Evolutionary conservation across 1,140 invertebrate species (phyloP).

Genomic region (Cotesia chilonis): DNA sequence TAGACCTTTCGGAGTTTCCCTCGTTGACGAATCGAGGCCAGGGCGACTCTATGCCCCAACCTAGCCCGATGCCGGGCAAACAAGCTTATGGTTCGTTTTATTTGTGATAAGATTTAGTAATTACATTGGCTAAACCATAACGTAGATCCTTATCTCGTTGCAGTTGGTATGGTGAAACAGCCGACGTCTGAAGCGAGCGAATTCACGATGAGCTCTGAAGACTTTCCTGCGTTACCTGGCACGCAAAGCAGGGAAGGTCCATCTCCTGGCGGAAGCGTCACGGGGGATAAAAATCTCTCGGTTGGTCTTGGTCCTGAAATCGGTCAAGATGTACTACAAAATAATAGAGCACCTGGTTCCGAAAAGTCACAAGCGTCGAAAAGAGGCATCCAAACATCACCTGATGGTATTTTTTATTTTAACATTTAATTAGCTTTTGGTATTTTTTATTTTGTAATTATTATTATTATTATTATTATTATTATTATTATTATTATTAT

Average conservation of each 20-base stretch:
- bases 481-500: conserved; percentile 4
- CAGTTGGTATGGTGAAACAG: conserved; percentile 96
- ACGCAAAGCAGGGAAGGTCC: conserved; percentile 70
- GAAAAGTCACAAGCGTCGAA: conserved; percentile 69
- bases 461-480: neutral
- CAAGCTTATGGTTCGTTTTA: conserved; percentile 81
- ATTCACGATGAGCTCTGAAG: conserved; percentile 97
- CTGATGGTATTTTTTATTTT: conserved; percentile 75
- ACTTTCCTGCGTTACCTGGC: conserved; percentile 95
- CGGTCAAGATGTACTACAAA: conserved; percentile 61
- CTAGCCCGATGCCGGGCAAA: conserved; percentile 82
- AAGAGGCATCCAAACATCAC: conserved; percentile 91
- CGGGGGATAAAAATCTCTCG: conserved; percentile 68
- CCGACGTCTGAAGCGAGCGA: conserved; percentile 90
- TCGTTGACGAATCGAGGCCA: conserved; percentile 84
- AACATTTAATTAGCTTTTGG: neutral
- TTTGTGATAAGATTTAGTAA: neutral
- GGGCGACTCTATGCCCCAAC: conserved; percentile 80
- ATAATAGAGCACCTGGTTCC: conserved; percentile 62
- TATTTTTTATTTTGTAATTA: conserved; percentile 4
- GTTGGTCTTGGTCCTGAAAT: conserved; percentile 65
- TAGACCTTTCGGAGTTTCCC: conserved; percentile 90
- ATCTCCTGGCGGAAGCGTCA: conserved; percentile 65
- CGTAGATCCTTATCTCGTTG: conserved; percentile 47
- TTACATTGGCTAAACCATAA: conserved; percentile 13